Percentiles rank a stretch among this genome's conserved stretches.
These are phyloP conservation scores for Agapostemon virescens DNA, from an alignment of 2,888 invertebrate species.

Conservation along the genomic window DNA sequence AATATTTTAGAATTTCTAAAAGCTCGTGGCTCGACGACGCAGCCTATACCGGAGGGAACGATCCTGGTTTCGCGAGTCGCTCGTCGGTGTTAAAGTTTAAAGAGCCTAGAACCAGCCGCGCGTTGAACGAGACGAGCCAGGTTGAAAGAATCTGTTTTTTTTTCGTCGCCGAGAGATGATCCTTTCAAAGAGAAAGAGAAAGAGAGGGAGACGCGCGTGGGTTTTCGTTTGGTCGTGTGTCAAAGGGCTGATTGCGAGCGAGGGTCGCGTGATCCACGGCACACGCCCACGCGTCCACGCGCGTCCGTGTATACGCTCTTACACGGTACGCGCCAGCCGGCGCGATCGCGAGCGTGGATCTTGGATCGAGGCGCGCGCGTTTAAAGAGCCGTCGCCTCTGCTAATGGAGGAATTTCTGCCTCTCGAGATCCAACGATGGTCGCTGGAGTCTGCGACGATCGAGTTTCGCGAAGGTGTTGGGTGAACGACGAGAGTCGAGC, in stretches of 20 bases:
- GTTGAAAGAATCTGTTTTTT: constrained; percentile 53
- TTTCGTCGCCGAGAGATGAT: constrained; percentile 29
- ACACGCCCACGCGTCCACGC: constrained; percentile 71
- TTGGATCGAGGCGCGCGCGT: constrained; percentile 22
- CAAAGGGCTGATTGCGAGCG: constrained; percentile 71
- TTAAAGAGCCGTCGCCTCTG: constrained; percentile 28
- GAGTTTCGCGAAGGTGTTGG: neutral
- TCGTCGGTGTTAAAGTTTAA: constrained; percentile 64
- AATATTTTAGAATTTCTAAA: neutral
- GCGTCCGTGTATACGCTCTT: constrained; percentile 49
- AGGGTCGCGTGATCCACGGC: constrained; percentile 69
- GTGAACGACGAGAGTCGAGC: too few relatives aligned
- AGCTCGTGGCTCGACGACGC: neutral
- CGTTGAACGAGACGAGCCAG: constrained; percentile 45
- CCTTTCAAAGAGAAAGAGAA: constrained; percentile 49
- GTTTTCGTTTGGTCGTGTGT: constrained; percentile 67
- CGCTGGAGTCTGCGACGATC: neutral
- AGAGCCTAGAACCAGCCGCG: constrained; percentile 32
- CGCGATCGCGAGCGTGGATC: neutral
- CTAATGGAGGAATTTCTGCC: constrained; percentile 52
- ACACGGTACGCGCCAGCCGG: neutral
- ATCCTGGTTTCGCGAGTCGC: constrained; percentile 42
- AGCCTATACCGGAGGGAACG: neutral
- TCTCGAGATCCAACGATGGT: constrained; percentile 18
- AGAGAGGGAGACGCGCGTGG: constrained; percentile 52